phyloP scores from a whole-genome alignment of 2,797 vertebrate genomes.

The Notolabrus celidotus region DNA sequence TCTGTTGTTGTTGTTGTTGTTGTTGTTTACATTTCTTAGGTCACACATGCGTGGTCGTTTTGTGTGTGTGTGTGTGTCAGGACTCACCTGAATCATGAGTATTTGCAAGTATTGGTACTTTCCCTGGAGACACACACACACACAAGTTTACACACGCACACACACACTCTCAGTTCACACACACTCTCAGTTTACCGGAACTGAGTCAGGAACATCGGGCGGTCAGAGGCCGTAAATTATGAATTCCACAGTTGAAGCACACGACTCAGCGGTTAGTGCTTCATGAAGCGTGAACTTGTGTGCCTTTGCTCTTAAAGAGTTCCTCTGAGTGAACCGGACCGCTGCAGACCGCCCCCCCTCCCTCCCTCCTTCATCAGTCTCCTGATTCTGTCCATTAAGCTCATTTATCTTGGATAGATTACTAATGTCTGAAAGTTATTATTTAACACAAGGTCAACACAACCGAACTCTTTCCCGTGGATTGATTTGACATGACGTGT shows the following conservation, averaged over 20 bases:
- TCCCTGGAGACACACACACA: constrained; percentile 16
- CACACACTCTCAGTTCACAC: constrained; percentile 35
- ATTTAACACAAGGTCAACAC: constrained; percentile 13
- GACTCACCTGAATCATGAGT: constrained; percentile 11
- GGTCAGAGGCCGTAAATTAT: constrained; percentile 73
- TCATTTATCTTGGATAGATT: constrained; percentile 31
- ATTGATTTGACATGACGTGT: too few species aligned
- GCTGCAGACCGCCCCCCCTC: not conserved
- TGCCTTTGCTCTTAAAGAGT: constrained; percentile 56
- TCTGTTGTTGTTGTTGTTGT: not conserved
- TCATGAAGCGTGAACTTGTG: constrained; percentile 72
- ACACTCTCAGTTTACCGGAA: constrained; percentile 64
- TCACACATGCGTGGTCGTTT: too few species aligned
- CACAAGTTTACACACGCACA: not conserved
- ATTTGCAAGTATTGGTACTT: constrained; percentile 7
- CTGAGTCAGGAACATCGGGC: constrained; percentile 58
- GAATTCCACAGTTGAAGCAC: constrained; percentile 74
- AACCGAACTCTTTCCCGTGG: constrained; percentile 50
- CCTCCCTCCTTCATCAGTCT: not conserved
- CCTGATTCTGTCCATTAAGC: constrained; percentile 4
- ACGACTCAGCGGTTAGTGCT: constrained; percentile 70
- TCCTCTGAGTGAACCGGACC: constrained; percentile 25
- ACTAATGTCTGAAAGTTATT: constrained; percentile 21
- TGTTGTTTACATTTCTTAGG: too few species aligned
- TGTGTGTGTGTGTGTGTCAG: constrained; percentile 30